Conservation (phyloP, 92 coral and sea anemone species). For the Blastomussa wellsi region DNA sequence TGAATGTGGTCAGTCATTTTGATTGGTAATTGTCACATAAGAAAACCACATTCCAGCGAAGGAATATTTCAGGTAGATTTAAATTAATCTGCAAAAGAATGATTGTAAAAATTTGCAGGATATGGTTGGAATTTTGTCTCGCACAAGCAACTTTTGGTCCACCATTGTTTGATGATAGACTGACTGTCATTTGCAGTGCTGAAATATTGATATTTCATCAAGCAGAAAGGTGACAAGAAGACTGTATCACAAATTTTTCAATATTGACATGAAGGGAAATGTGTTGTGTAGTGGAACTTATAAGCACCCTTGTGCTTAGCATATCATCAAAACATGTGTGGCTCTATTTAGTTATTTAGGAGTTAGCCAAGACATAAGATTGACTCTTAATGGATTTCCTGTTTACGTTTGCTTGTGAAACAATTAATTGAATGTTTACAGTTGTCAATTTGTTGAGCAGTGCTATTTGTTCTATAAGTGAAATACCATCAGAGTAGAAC, state of each 20-base stretch:
- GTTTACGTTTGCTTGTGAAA: slow-evolving; percentile 2
- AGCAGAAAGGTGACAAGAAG: background rate
- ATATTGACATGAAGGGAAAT: too few relatives aligned
- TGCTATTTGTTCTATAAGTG: background rate
- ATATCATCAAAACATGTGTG: background rate
- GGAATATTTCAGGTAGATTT: too few relatives aligned
- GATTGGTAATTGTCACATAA: too few relatives aligned
- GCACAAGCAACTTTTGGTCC: too few relatives aligned
- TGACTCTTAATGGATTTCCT: slow-evolving; percentile 12
- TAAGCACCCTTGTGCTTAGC: background rate
- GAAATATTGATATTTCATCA: background rate
- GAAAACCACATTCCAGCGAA: too few relatives aligned
- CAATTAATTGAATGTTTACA: slow-evolving; percentile 11
- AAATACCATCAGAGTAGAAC: background rate
- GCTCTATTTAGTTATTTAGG: background rate
- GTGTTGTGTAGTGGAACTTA: background rate
- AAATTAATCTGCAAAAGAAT: too few relatives aligned
- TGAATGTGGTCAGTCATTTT: too few relatives aligned
- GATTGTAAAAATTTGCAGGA: too few relatives aligned
- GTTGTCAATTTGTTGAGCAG: background rate
- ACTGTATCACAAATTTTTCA: background rate
- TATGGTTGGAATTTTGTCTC: too few relatives aligned
- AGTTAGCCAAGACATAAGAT: slow-evolving; percentile 1
- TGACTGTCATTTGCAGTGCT: too few relatives aligned
- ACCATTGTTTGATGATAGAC: too few relatives aligned